These are phyloP conservation scores for Brachyhypopomus occidentalis DNA, from an alignment of 2,113 vertebrate genomes.

Conservation along the genomic window DNA sequence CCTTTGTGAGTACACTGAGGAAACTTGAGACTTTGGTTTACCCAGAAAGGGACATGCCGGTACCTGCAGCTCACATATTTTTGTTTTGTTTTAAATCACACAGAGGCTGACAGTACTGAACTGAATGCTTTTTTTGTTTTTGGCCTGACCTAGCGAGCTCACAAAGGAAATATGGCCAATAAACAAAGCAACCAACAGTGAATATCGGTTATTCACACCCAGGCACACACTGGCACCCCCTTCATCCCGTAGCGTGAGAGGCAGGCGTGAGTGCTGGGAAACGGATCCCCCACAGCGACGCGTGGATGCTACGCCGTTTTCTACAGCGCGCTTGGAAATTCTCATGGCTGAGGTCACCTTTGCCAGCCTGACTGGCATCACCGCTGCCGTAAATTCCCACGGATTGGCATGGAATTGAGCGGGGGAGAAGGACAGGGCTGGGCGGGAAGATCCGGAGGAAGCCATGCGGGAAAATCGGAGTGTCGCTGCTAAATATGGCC, in stretches of 20 bases:
- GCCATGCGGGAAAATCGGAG: slow-evolving; percentile 41
- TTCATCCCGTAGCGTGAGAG: neutral
- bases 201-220: neutral
- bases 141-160: neutral
- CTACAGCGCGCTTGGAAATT: slow-evolving; percentile 38
- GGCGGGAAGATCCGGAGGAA: slow-evolving; percentile 61
- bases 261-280: neutral
- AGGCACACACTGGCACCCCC: neutral
- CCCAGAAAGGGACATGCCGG: neutral
- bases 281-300: neutral
- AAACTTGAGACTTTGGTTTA: neutral
- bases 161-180: slow-evolving; percentile 7
- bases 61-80: slow-evolving; percentile 7
- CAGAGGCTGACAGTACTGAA: slow-evolving; percentile 5
- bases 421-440: slow-evolving; percentile 56
- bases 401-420: slow-evolving; percentile 64
- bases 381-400: slow-evolving; percentile 61
- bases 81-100: neutral
- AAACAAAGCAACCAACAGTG: neutral
- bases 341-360: slow-evolving; percentile 67
- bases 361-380: slow-evolving; percentile 59
- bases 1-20: neutral
- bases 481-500: slow-evolving; percentile 2
- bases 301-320: neutral
- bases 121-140: slow-evolving; percentile 14